Base-by-base conservation (phyloP, 92 coral and sea anemone genomes). In the Parazoanthus darwini region DNA sequence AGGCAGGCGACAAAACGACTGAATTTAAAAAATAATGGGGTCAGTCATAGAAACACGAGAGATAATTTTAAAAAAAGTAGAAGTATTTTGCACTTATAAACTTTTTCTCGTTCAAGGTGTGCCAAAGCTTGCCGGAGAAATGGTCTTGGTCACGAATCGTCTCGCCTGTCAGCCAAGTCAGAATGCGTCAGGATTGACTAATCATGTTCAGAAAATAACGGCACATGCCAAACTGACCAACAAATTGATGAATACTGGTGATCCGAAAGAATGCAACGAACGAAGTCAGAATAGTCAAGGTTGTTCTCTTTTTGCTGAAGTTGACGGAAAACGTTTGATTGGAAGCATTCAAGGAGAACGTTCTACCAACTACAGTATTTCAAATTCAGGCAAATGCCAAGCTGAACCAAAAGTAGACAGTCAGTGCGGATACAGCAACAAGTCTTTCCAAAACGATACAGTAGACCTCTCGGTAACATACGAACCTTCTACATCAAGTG, bases 101-200 rank as follows among this genome's bases (percentile, higher is more conserved):
- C 16, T 56, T 58, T 20, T 54, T 59, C 14, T 29, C 36, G 15
- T 63, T 29, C 11, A n/a, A 80, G 85, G 50, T 80, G 46, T 54
- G 10, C 85, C 85, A 4, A 80, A 33, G 85, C 85, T 80, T 80
- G 85, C 85, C 20, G 44, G 85, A 59, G 85, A 80, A 35, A 29
- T 80, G 39, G 25, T 80, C 6, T 26, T 80, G 72, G 7, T 80
- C 36, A 80, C 7, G 26, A 56, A 11, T 16, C 9, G 66, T 5
- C 38, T 73, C 16, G 6, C 29, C 20, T 77, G 81, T 22, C n/a
- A 43, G 48, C n/a, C 50, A 22, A 77, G 43, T 43, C 36, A 39
- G 50, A 77, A 29, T 43, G 51, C 58, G 44, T 9, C 81, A 16
- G 51, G 4, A 18, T 15, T 8, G 13, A 18, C 8, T 8, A 37